Evolutionary conservation across 1,140 invertebrate genomes (phyloP), one percentile per base, ranked within the genome.

Genomic region (Drosophila dunni): DNA sequence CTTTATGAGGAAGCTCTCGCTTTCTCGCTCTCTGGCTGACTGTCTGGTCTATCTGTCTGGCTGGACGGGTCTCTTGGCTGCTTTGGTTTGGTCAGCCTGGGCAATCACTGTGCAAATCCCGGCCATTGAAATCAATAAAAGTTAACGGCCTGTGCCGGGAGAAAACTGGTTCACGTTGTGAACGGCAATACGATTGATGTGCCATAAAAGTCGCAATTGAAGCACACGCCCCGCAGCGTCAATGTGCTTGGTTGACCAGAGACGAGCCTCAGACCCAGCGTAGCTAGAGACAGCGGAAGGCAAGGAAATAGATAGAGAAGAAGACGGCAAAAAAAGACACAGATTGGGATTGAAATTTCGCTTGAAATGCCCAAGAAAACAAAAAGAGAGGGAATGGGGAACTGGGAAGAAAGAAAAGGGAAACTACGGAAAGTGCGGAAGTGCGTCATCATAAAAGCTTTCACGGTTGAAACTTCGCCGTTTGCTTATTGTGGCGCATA

Each of bases 361-460:
- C 24, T 5, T 29, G 24, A 4, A 29, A 5, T 29, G 4, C 1
- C 24, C 24, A 29, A 29, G 24, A 5, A 29, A 29, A 29, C 24
- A 29, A 29, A 29, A 29, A 29, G 5, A 29, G 5, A 29, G 5
- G 3, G 24, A 5, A 29, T 0, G 6, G 24, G 6, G 24, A 29
- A 29, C 4, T 20, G 5, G 38, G n/a, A 13, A 8, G 57, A 24
- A 54, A 24, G 42, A 40, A n/a, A 63, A 46, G 60, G 57, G 46
- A 58, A 48, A 20, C 42, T 24, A 29, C 3, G 24, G 71, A 8
- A 60, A 46, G 40, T 54, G 58, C 84, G 84, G 84, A 89, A 89
- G 84, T 89, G 84, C 84, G 84, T 89, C 84, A 89, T 89, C 84
- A 89, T 89, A 89, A 89, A 89, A 81, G 84, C 84, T 89, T 89